Evolutionary conservation across 1,140 invertebrate species (phyloP).

Genomic region (Tribolium madens): DNA sequence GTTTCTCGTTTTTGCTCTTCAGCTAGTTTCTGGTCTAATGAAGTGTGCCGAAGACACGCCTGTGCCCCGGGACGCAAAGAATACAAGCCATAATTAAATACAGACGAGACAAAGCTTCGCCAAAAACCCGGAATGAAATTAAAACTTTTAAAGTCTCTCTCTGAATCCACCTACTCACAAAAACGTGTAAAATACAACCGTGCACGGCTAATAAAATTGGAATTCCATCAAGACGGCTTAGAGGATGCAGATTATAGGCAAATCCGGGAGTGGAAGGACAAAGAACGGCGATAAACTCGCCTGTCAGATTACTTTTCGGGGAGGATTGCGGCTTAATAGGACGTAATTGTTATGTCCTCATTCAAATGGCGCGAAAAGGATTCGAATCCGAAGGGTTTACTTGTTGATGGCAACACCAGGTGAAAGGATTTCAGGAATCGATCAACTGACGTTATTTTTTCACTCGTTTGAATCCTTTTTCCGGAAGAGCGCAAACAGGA

Average conservation of each 20-base stretch:
- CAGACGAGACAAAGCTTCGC: not conserved
- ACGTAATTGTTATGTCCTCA: conserved; percentile 41
- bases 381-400: conserved; percentile 16
- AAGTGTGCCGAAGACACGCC: conserved; percentile 8
- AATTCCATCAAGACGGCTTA: conserved; percentile 38
- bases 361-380: conserved; percentile 42
- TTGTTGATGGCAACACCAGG: not conserved
- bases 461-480: not conserved
- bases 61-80: conserved; percentile 2
- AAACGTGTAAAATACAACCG: not conserved
- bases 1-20: conserved; percentile 11
- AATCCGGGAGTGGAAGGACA: not conserved
- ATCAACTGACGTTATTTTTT: not conserved
- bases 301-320: conserved; percentile 34
- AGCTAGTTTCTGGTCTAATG: conserved; percentile 14
- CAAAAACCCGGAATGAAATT: not conserved
- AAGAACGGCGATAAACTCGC: conserved; percentile 31
- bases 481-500: not conserved
- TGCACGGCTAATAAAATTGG: conserved; percentile 35
- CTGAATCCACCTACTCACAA: not conserved
- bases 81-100: conserved; percentile 6
- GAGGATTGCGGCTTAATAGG: conserved; percentile 37
- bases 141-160: not conserved
- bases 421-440: not conserved
- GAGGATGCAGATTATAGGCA: conserved; percentile 13